Percentiles rank a stretch among this genome's conserved stretches.
Evolutionary conservation across 2,888 invertebrate species (phyloP).

Genomic region (Diarsia brunnea): DNA sequence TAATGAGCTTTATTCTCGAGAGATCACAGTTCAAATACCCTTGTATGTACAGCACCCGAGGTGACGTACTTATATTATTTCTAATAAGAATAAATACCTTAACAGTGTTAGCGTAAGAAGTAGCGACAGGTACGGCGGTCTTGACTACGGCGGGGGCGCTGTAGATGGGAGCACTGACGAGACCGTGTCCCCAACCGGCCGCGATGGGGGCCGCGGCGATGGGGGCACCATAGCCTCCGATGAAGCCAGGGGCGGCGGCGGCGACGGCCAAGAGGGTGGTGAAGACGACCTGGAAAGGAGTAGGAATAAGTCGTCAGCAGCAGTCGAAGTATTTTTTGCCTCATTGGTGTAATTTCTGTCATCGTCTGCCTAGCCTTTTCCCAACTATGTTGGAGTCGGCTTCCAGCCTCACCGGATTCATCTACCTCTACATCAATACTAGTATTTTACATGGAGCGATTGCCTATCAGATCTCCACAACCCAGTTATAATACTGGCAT

Average conservation of each 20-base stretch:
- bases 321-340: not conserved
- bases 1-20: too few species aligned
- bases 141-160: conserved; percentile 87
- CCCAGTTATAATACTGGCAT: too few species aligned
- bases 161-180: conserved; percentile 80
- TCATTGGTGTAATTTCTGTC: too few species aligned
- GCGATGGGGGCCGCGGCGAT: conserved; percentile 77
- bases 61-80: too few species aligned
- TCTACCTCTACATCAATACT: too few species aligned
- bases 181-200: conserved; percentile 73
- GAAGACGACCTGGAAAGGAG: conserved; percentile 86
- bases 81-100: conserved; percentile 83
- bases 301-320: not conserved
- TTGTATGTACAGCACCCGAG: too few species aligned
- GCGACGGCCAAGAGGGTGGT: conserved; percentile 86
- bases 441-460: too few species aligned
- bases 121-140: conserved; percentile 90
- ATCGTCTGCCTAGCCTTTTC: too few species aligned
- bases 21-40: too few species aligned
- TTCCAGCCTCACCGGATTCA: too few species aligned
- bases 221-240: conserved; percentile 82
- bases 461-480: too few species aligned
- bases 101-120: conserved; percentile 92
- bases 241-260: conserved; percentile 85
- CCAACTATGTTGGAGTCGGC: too few species aligned